Conservation (phyloP, 2,113 vertebrate species). For the Limnothrissa miodon region DNA sequence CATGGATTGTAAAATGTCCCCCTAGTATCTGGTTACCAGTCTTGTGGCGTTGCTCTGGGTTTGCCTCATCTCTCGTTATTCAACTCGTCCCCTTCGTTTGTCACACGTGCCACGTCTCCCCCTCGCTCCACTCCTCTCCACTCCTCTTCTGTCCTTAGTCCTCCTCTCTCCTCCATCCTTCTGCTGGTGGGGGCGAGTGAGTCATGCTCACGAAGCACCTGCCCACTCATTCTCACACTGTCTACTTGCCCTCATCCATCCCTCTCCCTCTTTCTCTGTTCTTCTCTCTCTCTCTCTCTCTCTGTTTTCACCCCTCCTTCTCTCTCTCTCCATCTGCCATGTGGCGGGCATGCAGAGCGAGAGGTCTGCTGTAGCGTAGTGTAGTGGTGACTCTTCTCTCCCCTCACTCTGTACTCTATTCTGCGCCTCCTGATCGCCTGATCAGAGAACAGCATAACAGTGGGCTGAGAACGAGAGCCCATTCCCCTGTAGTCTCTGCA, state of each 20-base stretch:
- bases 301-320: neutral
- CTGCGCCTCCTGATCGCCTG: neutral
- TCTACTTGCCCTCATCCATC: neutral
- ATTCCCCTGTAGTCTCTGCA: no score
- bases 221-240: constrained; percentile 38
- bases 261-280: neutral
- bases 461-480: neutral
- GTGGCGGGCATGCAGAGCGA: neutral
- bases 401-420: neutral
- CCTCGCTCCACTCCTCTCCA: neutral
- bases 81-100: neutral
- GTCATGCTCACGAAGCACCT: constrained; percentile 51
- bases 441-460: neutral
- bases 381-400: constrained; percentile 3
- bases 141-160: neutral
- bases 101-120: neutral
- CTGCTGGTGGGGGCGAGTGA: constrained; percentile 49
- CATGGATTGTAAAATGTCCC: neutral
- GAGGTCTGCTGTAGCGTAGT: neutral
- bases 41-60: neutral
- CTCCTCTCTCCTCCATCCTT: neutral
- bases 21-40: neutral
- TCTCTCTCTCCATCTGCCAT: constrained; percentile 17
- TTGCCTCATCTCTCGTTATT: neutral
- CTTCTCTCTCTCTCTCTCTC: constrained; percentile 11